Conservation (phyloP, 2,113 vertebrate genomes). For the Corythaixoides concolor region DNA sequence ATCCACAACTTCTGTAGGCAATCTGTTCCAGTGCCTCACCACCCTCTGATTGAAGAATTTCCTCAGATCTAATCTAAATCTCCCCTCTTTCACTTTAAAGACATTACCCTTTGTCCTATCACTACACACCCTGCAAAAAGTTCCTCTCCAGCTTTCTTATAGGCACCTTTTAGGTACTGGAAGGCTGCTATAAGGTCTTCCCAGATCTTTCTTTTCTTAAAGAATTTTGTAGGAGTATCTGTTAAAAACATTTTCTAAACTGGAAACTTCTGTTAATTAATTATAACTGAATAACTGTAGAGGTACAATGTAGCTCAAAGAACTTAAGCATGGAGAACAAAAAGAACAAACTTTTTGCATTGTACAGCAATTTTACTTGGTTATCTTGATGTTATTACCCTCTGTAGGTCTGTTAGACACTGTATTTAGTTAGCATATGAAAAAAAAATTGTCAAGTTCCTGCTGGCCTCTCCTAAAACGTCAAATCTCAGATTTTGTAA, state of each 20-base stretch:
- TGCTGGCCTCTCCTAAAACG: not conserved
- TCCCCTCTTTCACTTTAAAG: too few species aligned
- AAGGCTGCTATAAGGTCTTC: too few species aligned
- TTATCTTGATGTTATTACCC: not conserved
- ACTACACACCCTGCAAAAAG: too few species aligned
- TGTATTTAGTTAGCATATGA: not conserved
- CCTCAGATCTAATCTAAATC: too few species aligned
- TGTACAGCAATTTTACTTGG: not conserved
- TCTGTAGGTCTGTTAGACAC: not conserved
- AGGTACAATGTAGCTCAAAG: not conserved
- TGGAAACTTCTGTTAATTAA: not conserved
- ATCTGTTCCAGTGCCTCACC: too few species aligned
- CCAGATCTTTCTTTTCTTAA: too few species aligned
- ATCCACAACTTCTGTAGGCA: too few species aligned
- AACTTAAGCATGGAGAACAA: not conserved
- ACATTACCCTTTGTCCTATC: too few species aligned
- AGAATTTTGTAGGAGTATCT: not conserved
- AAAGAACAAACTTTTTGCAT: not conserved
- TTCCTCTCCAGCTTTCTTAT: too few species aligned
- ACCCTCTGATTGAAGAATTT: too few species aligned
- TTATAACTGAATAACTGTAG: not conserved
- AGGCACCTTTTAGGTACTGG: too few species aligned
- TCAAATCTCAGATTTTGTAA: not conserved
- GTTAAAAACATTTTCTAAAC: not conserved
- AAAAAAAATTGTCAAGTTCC: not conserved